These are phyloP conservation scores for Lordiphosa clarofinis DNA, from an alignment of 1,140 invertebrate genomes.

Conservation along the genomic window DNA sequence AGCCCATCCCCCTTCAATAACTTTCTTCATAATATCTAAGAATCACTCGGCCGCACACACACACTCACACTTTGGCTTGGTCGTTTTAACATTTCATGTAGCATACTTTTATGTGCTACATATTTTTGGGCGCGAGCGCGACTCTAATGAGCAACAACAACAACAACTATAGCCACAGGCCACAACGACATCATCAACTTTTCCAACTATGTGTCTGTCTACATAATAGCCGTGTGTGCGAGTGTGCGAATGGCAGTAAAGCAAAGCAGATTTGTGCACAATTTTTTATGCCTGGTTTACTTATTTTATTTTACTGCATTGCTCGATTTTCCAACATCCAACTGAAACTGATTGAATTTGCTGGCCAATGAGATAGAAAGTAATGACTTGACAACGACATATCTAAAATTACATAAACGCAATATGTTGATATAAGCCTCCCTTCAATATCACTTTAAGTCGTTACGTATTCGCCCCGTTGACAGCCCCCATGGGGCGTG, in stretches of 20 bases:
- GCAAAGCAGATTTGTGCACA: slow-evolving; percentile 29
- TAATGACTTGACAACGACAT: slow-evolving; percentile 34
- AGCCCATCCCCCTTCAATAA: slow-evolving; percentile 47
- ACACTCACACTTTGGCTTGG: slow-evolving; percentile 9
- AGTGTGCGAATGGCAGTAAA: slow-evolving; percentile 16
- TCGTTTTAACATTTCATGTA: slow-evolving; percentile 65
- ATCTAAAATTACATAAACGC: slow-evolving; percentile 4
- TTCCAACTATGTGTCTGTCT: slow-evolving; percentile 69
- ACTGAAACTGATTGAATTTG: slow-evolving; percentile 47
- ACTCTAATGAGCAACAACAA: slow-evolving; percentile 59
- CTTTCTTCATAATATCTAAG: slow-evolving; percentile 71
- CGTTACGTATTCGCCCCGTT: slow-evolving; percentile 26
- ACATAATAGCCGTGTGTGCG: slow-evolving; percentile 42
- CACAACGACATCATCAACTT: slow-evolving; percentile 56
- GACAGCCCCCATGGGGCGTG: slow-evolving; percentile 3
- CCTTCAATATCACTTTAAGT: slow-evolving; percentile 16
- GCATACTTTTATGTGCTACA: slow-evolving; percentile 62
- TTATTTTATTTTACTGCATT: slow-evolving; percentile 47
- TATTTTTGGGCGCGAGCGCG: slow-evolving; percentile 54
- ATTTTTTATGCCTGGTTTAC: slow-evolving; percentile 54
- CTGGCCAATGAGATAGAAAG: slow-evolving; percentile 49
- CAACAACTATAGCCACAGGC: slow-evolving; percentile 26
- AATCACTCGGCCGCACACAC: slow-evolving; percentile 36
- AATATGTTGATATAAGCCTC: slow-evolving; percentile 1
- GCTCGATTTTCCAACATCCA: slow-evolving; percentile 13